Conservation (phyloP, 2,888 invertebrate species). For the Zygogramma bicolorata region DNA sequence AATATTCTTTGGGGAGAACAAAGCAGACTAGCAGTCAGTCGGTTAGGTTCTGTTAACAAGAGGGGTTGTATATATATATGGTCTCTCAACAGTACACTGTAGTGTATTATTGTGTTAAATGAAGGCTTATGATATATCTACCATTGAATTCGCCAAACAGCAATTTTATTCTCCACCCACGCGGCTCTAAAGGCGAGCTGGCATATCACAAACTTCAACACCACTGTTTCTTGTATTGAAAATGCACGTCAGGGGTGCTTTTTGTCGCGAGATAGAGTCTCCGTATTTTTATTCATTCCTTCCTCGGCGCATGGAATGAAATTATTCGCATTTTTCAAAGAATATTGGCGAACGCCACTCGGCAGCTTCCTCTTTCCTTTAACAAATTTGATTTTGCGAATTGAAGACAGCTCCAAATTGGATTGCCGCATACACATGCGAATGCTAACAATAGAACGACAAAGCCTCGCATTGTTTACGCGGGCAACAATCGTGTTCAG, state of each 20-base stretch:
- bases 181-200: no score
- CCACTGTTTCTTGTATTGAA: background rate
- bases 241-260: background rate
- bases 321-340: constrained; percentile 13
- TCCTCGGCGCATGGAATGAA: background rate
- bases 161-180: no score
- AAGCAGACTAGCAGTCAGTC: no score
- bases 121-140: no score
- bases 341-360: constrained; percentile 11
- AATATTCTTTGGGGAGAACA: no score
- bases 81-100: no score
- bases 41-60: no score
- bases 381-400: constrained; percentile 26
- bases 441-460: constrained; percentile 4
- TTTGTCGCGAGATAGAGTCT: background rate
- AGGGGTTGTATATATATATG: no score
- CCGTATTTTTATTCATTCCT: background rate
- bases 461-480: constrained; percentile 13
- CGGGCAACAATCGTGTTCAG: constrained; percentile 4
- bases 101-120: no score
- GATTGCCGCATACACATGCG: constrained; percentile 21
- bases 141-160: no score
- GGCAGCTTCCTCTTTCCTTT: constrained; percentile 1
- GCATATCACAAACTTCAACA: no score
- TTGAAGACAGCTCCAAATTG: constrained; percentile 23